phyloP scores from a whole-genome alignment of 2,888 invertebrate species.

The Brenthis daphne region DNA sequence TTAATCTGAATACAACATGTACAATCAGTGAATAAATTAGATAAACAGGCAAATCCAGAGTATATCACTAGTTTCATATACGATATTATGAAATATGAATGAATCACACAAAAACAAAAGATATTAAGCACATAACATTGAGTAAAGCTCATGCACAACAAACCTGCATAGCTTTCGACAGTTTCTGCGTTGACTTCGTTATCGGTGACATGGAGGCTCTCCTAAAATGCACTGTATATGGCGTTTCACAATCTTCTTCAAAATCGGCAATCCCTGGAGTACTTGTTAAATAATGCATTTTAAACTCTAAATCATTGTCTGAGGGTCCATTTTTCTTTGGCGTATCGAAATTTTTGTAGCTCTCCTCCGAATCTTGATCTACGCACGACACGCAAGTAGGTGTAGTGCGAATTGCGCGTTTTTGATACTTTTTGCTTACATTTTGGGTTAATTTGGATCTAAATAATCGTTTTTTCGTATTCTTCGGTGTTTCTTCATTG shows the following conservation, averaged over 20 bases:
- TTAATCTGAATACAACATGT: too few relatives aligned
- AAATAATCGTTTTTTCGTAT: slow-evolving; percentile 68
- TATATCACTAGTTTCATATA: background rate
- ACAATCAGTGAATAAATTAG: too few relatives aligned
- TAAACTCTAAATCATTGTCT: slow-evolving; percentile 49
- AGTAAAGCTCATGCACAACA: slow-evolving; percentile 46
- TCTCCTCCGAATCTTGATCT: slow-evolving; percentile 63
- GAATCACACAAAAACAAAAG: slow-evolving; percentile 3
- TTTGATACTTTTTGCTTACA: slow-evolving; percentile 71
- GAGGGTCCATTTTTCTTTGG: slow-evolving; percentile 55
- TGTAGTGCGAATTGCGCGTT: slow-evolving; percentile 61
- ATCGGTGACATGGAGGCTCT: slow-evolving; percentile 94
- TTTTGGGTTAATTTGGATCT: slow-evolving; percentile 68
- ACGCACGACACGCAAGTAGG: slow-evolving; percentile 76
- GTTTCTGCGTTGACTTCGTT: slow-evolving; percentile 92
- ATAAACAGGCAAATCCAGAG: background rate
- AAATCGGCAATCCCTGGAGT: slow-evolving; percentile 69
- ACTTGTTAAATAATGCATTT: slow-evolving; percentile 70
- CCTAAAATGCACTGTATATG: slow-evolving; percentile 74
- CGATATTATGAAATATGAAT: background rate
- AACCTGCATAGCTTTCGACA: slow-evolving; percentile 95
- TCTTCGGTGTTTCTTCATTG: slow-evolving; percentile 71
- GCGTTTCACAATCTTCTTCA: slow-evolving; percentile 66
- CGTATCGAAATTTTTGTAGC: slow-evolving; percentile 51
- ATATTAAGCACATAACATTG: slow-evolving; percentile 7